A percentile compares a stretch with the other conserved stretches of the same genome.
Evolutionary conservation across 2,113 vertebrate species (phyloP).

Genomic region (Cervus canadensis): DNA sequence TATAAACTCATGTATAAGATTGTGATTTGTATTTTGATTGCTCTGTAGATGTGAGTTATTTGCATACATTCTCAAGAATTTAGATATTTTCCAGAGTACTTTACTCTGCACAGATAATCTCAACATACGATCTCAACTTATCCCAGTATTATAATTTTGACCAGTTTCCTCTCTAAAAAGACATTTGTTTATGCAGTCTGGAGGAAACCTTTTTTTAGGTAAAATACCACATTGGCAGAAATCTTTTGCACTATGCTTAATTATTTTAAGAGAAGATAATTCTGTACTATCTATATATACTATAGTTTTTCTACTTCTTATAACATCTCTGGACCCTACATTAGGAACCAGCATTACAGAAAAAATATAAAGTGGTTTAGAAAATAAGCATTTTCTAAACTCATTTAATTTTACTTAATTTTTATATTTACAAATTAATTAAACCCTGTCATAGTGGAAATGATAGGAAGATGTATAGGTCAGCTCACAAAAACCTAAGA

Average conservation of each 20-base stretch:
- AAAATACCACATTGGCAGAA: not conserved
- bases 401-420: not conserved
- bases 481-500: not conserved
- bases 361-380: not conserved
- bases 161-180: not conserved
- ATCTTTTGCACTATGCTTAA: not conserved
- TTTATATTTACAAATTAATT: not conserved
- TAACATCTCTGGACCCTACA: not conserved
- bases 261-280: not conserved
- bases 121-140: not conserved
- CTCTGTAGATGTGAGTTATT: not conserved
- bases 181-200: not conserved
- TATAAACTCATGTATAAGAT: not conserved
- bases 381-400: not conserved
- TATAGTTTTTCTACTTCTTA: not conserved
- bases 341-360: not conserved
- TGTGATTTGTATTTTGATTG: not conserved
- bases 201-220: not conserved
- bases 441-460: not conserved
- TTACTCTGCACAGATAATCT: not conserved
- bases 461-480: not conserved
- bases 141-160: not conserved
- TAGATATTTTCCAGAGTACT: not conserved
- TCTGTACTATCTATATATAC: not conserved
- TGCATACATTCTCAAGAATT: not conserved